These are phyloP conservation scores for Drosophila sordidapex DNA, from an alignment of 2,888 invertebrate species.

Conservation along the genomic window DNA sequence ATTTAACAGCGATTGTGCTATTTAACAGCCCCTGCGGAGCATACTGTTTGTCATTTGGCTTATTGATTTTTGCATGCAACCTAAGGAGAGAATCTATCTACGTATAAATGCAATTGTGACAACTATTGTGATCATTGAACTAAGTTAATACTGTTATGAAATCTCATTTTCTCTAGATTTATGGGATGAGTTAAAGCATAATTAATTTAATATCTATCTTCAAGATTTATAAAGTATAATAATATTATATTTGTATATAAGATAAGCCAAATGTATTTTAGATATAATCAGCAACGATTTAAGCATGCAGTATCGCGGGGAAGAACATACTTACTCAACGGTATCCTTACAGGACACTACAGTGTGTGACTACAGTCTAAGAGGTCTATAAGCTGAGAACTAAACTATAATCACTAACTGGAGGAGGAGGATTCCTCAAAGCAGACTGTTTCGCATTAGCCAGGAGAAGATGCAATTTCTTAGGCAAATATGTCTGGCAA, in stretches of 20 bases:
- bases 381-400: too few relatives aligned
- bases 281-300: neutral
- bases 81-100: slow-evolving; percentile 7
- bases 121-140: neutral
- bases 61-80: slow-evolving; percentile 56
- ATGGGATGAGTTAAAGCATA: neutral
- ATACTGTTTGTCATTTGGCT: slow-evolving; percentile 59
- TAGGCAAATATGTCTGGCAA: neutral
- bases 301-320: neutral
- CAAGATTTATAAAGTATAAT: neutral
- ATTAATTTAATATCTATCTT: neutral
- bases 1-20: slow-evolving; percentile 19
- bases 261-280: neutral
- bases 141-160: neutral
- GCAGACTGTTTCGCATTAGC: neutral
- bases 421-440: neutral
- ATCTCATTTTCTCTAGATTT: neutral
- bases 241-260: neutral
- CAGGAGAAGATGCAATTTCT: neutral
- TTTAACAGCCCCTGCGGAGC: slow-evolving; percentile 29
- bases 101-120: neutral
- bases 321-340: neutral
- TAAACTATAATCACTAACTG: too few relatives aligned
- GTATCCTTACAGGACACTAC: too few relatives aligned
- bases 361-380: too few relatives aligned